These are phyloP conservation scores for Entelurus aequoreus DNA, from an alignment of 2,113 vertebrate genomes.

Conservation along the genomic window DNA sequence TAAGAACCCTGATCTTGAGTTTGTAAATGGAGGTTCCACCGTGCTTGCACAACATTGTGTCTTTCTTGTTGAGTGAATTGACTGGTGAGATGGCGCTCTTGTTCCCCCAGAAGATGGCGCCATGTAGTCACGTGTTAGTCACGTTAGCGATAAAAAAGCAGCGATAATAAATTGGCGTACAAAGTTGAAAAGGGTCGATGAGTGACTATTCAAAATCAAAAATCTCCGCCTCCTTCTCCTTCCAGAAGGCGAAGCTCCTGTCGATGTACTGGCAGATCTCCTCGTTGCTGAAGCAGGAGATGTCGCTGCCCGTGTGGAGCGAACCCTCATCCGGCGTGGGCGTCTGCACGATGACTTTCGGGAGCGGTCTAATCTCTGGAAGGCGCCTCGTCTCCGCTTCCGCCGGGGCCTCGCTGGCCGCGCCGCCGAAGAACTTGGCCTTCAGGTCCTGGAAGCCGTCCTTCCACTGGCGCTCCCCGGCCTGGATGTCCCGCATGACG, in stretches of 20 bases:
- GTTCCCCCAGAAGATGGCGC: too few species aligned
- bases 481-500: constrained; percentile 84
- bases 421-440: constrained; percentile 77
- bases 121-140: too few species aligned
- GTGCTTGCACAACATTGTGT: too few species aligned
- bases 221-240: constrained; percentile 94
- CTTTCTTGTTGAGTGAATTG: too few species aligned
- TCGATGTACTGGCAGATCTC: constrained; percentile 92
- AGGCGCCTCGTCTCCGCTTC: constrained; percentile 45
- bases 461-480: constrained; percentile 82
- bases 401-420: not conserved
- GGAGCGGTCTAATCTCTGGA: constrained; percentile 46
- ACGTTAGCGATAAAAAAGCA: too few species aligned
- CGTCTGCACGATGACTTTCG: constrained; percentile 61
- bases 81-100: too few species aligned
- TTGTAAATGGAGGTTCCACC: too few species aligned
- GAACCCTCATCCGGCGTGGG: constrained; percentile 49
- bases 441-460: constrained; percentile 94
- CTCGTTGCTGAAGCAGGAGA: constrained; percentile 74
- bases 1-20: too few species aligned
- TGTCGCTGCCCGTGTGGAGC: constrained; percentile 45
- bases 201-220: constrained; percentile 77
- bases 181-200: not conserved
- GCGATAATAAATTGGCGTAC: too few species aligned
- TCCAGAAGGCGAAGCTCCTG: constrained; percentile 97